Evolutionary conservation across 1,140 invertebrate species (phyloP).

Genomic region (Triops longicaudatus): DNA sequence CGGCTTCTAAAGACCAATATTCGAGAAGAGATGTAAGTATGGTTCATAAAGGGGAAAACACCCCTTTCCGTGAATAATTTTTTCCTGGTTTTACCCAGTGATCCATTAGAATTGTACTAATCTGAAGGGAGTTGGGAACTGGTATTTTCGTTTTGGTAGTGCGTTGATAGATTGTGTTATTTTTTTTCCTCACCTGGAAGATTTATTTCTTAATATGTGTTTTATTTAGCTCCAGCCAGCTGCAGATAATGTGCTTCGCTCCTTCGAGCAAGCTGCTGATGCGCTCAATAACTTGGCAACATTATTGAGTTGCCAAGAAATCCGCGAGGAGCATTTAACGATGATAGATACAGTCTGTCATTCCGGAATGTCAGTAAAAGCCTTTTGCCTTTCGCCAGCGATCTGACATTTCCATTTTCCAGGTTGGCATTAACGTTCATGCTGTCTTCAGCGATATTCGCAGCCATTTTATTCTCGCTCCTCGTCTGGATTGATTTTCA

Average conservation of each 20-base stretch:
- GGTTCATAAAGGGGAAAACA: background rate
- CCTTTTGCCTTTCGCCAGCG: conserved; percentile 13
- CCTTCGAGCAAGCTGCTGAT: conserved; percentile 33
- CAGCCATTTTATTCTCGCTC: conserved; percentile 78
- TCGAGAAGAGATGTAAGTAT: conserved; percentile 26
- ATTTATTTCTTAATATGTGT: background rate
- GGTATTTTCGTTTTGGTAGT: background rate
- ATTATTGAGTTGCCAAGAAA: conserved; percentile 65
- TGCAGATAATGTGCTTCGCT: conserved; percentile 24
- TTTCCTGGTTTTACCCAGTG: too few relatives aligned
- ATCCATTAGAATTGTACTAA: too few relatives aligned
- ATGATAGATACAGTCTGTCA: conserved; percentile 69
- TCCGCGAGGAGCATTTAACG: conserved; percentile 68
- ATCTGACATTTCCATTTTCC: conserved; percentile 32
- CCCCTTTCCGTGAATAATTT: too few relatives aligned
- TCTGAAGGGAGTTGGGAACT: background rate
- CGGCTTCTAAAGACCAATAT: conserved; percentile 16
- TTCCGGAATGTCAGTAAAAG: conserved; percentile 55
- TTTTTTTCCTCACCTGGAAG: background rate
- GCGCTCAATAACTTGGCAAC: conserved; percentile 46
- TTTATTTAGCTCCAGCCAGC: conserved; percentile 26
- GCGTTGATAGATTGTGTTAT: background rate
- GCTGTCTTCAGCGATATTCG: conserved; percentile 68
- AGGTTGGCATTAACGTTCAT: conserved; percentile 69
- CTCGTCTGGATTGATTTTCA: conserved; percentile 89